Evolutionary conservation across 2,113 vertebrate species (phyloP).

Genomic region (Suricata suricatta): DNA sequence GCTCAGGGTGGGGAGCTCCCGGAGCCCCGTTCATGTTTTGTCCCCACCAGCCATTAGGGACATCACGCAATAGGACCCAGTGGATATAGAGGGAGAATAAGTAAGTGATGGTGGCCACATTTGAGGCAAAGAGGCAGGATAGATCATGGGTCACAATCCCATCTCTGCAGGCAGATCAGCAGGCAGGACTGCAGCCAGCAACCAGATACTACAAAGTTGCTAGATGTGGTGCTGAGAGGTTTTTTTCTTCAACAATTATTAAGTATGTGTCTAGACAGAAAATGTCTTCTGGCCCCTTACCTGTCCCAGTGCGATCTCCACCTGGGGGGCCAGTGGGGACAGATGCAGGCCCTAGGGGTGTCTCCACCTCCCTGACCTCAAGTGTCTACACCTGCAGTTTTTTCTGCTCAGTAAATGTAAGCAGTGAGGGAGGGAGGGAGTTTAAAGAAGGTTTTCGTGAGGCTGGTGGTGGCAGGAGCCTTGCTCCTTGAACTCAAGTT

Average conservation of each 20-base stretch:
- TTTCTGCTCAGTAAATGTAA: neutral
- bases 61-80: neutral
- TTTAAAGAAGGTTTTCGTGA: neutral
- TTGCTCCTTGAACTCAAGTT: neutral
- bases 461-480: neutral
- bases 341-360: too few species aligned
- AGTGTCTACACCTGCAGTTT: neutral
- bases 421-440: neutral
- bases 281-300: neutral
- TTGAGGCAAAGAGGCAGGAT: neutral
- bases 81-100: neutral
- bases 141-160: neutral
- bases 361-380: neutral
- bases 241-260: neutral
- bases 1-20: neutral
- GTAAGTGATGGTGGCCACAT: neutral
- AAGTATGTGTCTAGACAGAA: neutral
- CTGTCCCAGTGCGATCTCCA: neutral
- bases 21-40: neutral
- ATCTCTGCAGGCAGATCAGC: neutral
- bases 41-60: neutral
- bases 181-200: neutral
- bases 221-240: neutral
- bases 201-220: neutral
- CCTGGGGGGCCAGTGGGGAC: neutral